Evolutionary conservation across 2,113 vertebrate species (phyloP), one percentile per base, ranked within the genome.

Genomic region (Cephalopterus ornatus): DNA sequence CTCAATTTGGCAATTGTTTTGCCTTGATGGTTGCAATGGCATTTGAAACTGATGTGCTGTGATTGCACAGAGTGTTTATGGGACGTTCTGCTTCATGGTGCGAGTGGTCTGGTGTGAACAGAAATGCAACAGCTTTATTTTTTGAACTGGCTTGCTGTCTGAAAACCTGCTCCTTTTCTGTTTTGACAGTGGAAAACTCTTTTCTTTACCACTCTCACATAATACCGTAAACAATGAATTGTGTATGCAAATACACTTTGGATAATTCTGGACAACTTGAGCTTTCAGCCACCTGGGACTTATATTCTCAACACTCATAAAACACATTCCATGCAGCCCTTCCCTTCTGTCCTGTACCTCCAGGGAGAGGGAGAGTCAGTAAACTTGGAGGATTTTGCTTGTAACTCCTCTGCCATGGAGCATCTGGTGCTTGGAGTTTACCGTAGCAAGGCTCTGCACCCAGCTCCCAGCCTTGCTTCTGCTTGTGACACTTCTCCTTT

Each of bases 1-100:
- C 49, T 46, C 30, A 12, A 12, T 93, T 89, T 82, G 78, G 93
- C 87, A 85, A 15, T 87, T 89, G 65, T 88, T 95, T 88, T 88
- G 58, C 75, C 59, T 73, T 88, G 67, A 65, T 72, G 66, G 23
- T 82, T 49, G 46, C 63, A 61, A 13, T 49, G 72, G 49, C 50
- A 7, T 92, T 94, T 85, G 78, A 83, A 92, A 79, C 71, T 52
- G 70, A 66, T 80, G 85, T 82, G 90, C 70, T 88, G 0, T 82
- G 93, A 76, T 71, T 85, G 81, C 58, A 5, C 74, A 15, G 52
- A 42, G n/a, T 50, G 70, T 82, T 94, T 62, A 52, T 73, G 67
- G 58, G 79, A 68, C 2, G 3, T 56, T 90, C 37, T 0, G 0
- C 49, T 75, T 88, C 66, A 26, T 39, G 58, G 85, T 82, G 71